These are phyloP conservation scores for Saccostrea cuccullata DNA, from an alignment of 1,140 invertebrate genomes.

Conservation along the genomic window DNA sequence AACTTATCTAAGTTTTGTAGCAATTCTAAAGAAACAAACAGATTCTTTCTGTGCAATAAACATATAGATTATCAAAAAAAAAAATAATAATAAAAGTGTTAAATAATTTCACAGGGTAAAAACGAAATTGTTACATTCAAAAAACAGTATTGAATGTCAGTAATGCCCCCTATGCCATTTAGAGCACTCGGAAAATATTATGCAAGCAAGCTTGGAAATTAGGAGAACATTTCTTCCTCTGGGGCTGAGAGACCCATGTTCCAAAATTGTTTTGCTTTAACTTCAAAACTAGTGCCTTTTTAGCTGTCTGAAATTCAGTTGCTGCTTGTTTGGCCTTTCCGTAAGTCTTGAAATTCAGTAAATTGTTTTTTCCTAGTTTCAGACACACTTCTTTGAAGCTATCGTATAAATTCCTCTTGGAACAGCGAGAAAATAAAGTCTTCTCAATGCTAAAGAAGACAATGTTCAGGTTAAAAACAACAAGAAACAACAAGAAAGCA, in stretches of 20 bases:
- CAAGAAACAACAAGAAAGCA: background rate
- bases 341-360: constrained; percentile 71
- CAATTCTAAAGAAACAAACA: background rate
- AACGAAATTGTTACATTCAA: too few relatives aligned
- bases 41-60: background rate
- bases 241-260: constrained; percentile 78
- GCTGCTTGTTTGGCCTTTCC: constrained; percentile 73
- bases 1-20: too few relatives aligned
- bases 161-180: too few relatives aligned
- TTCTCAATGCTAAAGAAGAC: constrained; percentile 69
- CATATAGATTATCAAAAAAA: too few relatives aligned
- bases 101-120: too few relatives aligned
- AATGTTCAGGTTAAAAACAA: background rate
- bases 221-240: constrained; percentile 78
- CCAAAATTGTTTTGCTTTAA: constrained; percentile 75
- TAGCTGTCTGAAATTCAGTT: constrained; percentile 76
- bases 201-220: background rate
- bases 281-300: constrained; percentile 73
- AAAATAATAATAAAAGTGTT: too few relatives aligned
- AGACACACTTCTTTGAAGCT: constrained; percentile 74
- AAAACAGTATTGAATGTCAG: too few relatives aligned
- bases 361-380: constrained; percentile 70
- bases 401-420: constrained; percentile 75
- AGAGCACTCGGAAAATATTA: too few relatives aligned
- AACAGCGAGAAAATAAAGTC: constrained; percentile 74